Conservation (phyloP, 2,797 vertebrate genomes). For the Onychomys leucogaster region DNA sequence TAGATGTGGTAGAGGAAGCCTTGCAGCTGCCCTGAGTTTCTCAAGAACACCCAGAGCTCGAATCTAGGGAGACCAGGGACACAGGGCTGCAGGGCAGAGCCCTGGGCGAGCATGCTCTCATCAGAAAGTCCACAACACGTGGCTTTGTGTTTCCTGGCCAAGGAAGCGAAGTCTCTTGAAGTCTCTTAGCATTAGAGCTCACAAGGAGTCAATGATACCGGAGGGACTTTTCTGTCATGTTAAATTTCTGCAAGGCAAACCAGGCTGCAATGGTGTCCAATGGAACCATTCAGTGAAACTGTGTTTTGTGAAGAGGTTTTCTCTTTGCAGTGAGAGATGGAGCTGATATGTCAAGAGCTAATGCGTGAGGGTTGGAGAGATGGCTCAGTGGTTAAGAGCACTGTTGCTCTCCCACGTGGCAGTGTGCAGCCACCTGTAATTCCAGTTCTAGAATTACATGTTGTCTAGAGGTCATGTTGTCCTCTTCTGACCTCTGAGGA, state of each 20-base stretch:
- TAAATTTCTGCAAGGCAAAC: background rate
- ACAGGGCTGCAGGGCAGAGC: background rate
- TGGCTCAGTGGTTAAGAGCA: background rate
- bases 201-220: rapidly evolving
- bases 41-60: background rate
- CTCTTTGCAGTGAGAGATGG: background rate
- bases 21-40: background rate
- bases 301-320: constrained; percentile 7
- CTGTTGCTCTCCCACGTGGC: too few relatives aligned
- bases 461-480: too few relatives aligned
- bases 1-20: background rate
- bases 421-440: background rate
- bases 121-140: too few relatives aligned
- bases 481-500: background rate
- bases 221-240: background rate
- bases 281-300: background rate
- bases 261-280: background rate
- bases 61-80: background rate
- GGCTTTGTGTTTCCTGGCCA: background rate
- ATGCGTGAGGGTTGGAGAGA: background rate
- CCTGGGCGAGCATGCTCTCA: background rate
- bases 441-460: background rate
- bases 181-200: background rate
- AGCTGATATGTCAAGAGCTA: background rate
- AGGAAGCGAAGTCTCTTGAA: background rate